Percentiles rank a stretch among this genome's conserved stretches.
These are phyloP conservation scores for Elephantulus edwardii DNA, from an alignment of 2,113 vertebrate species.

Conservation along the genomic window DNA sequence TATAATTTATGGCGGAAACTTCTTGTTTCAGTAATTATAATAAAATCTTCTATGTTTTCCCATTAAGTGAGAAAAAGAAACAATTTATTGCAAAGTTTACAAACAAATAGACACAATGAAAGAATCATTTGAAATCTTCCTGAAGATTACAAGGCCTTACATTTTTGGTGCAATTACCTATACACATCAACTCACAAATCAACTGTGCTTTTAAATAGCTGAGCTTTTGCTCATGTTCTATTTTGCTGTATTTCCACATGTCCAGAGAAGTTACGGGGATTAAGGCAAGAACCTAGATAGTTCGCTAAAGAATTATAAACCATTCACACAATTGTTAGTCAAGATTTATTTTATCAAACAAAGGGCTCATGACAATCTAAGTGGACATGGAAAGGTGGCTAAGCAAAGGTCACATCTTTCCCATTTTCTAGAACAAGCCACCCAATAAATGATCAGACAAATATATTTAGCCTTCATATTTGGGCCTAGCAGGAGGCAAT, in stretches of 20 bases:
- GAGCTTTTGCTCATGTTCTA: slow-evolving; percentile 30
- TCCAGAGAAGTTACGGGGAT: slow-evolving; percentile 13
- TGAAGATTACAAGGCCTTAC: slow-evolving; percentile 38
- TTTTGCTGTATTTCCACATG: slow-evolving; percentile 7
- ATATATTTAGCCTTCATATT: too few species aligned
- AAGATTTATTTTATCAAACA: slow-evolving; percentile 43
- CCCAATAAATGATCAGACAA: too few species aligned
- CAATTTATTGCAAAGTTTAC: slow-evolving; percentile 28
- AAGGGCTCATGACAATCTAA: neutral
- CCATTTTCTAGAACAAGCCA: too few species aligned
- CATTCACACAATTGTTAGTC: slow-evolving; percentile 41
- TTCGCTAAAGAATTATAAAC: slow-evolving; percentile 50
- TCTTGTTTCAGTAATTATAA: slow-evolving; percentile 39
- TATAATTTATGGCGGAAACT: neutral
- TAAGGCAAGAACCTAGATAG: slow-evolving; percentile 53
- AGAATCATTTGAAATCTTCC: slow-evolving; percentile 50
- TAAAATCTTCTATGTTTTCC: neutral
- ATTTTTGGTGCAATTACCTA: slow-evolving; percentile 43
- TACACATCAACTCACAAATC: slow-evolving; percentile 35
- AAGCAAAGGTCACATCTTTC: too few species aligned
- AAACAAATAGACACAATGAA: slow-evolving; percentile 57
- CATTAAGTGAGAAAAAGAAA: slow-evolving; percentile 33
- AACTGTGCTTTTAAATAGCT: slow-evolving; percentile 43
- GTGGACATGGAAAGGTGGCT: too few species aligned
- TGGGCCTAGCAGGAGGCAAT: too few species aligned